Percentiles rank a stretch among this genome's conserved stretches.
Evolutionary conservation across 1,140 invertebrate genomes (phyloP).

Genomic region (Conus betulinus): DNA sequence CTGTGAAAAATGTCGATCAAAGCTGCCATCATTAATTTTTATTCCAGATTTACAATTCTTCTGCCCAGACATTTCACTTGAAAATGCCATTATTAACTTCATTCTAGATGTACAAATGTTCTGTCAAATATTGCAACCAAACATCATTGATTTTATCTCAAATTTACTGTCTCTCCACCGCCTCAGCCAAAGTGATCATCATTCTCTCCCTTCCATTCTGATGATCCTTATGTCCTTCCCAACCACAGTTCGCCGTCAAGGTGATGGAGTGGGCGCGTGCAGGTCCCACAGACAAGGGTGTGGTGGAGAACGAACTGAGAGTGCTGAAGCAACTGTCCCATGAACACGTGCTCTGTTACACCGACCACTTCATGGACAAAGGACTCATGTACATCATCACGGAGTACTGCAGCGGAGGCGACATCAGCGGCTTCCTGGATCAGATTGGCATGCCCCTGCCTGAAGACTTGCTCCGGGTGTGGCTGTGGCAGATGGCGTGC

Average conservation of each 20-base stretch:
- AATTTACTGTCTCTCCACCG: no score
- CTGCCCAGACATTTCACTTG: no score
- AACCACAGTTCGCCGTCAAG: conserved; percentile 27
- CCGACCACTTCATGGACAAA: neutral
- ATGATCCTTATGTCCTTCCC: no score
- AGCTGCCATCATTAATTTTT: no score
- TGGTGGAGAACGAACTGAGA: conserved; percentile 14
- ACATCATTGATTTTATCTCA: no score
- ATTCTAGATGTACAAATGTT: no score
- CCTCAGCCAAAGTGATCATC: no score
- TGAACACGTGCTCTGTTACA: conserved; percentile 23
- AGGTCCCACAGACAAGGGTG: neutral
- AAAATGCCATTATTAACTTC: no score
- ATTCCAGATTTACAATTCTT: no score
- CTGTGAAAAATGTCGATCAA: no score
- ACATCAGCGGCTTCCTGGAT: conserved; percentile 23
- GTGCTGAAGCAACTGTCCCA: conserved; percentile 20
- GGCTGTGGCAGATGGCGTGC: conserved; percentile 31
- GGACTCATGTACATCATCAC: conserved; percentile 29
- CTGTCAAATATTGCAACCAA: no score
- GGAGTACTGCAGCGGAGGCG: conserved; percentile 33
- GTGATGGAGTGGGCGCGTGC: neutral
- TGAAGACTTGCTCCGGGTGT: conserved; percentile 25
- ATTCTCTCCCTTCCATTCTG: no score
- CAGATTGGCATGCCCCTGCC: neutral